These are phyloP conservation scores for Nyctalus aviator DNA, from an alignment of 2,797 vertebrate genomes.

Conservation along the genomic window DNA sequence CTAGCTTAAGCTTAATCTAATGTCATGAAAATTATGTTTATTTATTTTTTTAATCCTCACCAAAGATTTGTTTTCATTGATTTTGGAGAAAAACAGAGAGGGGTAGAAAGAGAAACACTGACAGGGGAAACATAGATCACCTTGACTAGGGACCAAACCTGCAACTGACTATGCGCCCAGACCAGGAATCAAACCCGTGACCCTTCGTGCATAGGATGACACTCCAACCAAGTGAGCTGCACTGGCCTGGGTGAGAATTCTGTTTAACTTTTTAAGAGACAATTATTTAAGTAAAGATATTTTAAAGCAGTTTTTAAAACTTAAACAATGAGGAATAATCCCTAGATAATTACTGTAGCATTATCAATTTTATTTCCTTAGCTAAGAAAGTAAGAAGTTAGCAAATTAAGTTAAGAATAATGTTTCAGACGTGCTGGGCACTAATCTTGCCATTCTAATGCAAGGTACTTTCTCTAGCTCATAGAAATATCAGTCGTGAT, in stretches of 20 bases:
- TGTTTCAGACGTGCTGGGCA: neutral
- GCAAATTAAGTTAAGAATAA: conserved; percentile 5
- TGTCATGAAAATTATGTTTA: neutral
- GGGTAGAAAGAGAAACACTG: neutral
- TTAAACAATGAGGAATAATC: neutral
- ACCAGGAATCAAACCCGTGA: neutral
- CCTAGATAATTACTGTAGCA: neutral
- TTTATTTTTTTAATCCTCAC: neutral
- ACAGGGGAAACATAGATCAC: neutral
- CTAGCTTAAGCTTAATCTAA: neutral
- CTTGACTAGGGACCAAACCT: neutral
- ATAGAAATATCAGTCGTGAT: neutral
- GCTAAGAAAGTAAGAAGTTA: neutral
- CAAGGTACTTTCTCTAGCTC: neutral
- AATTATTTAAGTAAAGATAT: neutral
- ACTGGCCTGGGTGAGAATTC: neutral
- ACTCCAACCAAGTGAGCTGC: neutral
- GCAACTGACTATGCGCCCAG: neutral
- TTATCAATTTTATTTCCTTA: neutral
- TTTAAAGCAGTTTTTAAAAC: neutral
- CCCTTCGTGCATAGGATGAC: neutral
- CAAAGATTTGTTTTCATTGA: neutral
- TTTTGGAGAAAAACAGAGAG: neutral
- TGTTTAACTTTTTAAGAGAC: neutral
- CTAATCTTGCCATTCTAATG: neutral